These are phyloP conservation scores for Meta bourneti DNA, from an alignment of 2,888 invertebrate species.

Conservation along the genomic window DNA sequence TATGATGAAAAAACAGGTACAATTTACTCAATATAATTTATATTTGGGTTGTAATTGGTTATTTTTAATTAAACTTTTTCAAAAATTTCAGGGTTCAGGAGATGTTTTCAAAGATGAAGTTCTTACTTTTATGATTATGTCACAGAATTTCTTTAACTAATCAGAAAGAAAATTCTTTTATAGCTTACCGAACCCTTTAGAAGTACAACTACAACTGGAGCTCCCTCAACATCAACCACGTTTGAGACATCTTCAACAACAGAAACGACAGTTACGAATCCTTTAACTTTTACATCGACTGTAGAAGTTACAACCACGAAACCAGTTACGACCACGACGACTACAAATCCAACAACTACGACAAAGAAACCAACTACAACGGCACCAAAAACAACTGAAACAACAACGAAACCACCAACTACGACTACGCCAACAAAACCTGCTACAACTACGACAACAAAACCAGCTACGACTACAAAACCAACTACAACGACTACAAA, in stretches of 20 bases:
- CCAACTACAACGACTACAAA: conserved; percentile 5
- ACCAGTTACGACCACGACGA: background rate
- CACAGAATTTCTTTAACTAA: too few species aligned
- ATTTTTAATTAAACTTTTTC: too few species aligned
- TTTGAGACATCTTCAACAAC: background rate
- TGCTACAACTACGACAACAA: background rate
- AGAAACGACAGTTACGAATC: background rate
- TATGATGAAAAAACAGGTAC: too few species aligned
- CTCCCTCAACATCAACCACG: background rate
- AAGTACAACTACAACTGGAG: conserved; percentile 11
- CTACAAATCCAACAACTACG: conserved; percentile 5
- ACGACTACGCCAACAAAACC: background rate
- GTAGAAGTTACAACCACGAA: background rate
- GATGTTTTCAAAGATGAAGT: too few species aligned
- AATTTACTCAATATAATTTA: too few species aligned
- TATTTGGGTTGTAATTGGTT: too few species aligned
- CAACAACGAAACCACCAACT: background rate
- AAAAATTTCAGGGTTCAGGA: too few species aligned
- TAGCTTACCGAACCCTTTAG: conserved; percentile 18
- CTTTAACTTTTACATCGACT: background rate
- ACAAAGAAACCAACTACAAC: background rate
- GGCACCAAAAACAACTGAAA: background rate
- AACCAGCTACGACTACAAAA: conserved; percentile 10
- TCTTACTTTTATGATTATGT: too few species aligned
- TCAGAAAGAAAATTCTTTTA: background rate